Evolutionary conservation across 2,797 vertebrate species (phyloP).

Genomic region (Intellagama lesueurii): DNA sequence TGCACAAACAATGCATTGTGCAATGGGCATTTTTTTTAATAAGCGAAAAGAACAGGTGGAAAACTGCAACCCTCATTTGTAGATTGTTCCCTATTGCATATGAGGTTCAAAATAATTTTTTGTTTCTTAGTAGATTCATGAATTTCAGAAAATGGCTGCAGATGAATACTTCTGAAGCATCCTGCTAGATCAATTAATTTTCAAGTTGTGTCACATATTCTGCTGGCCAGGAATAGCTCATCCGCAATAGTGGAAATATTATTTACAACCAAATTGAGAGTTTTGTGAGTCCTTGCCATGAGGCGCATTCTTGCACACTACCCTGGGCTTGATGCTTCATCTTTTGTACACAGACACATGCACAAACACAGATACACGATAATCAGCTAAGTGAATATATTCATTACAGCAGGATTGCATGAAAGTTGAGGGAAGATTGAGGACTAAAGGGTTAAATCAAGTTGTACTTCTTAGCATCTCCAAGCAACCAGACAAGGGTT

Average conservation of each 20-base stretch:
- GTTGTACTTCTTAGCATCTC: not conserved
- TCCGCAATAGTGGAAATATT: too few relatives aligned
- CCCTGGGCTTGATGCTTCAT: too few relatives aligned
- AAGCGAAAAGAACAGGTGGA: not conserved
- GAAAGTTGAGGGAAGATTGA: too few relatives aligned
- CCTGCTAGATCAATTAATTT: not conserved
- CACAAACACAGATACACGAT: too few relatives aligned
- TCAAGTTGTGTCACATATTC: not conserved
- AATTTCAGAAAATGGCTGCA: not conserved
- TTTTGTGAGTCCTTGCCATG: too few relatives aligned
- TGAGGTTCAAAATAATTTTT: too few relatives aligned
- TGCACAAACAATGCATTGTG: not conserved
- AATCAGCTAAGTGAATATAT: too few relatives aligned
- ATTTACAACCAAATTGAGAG: too few relatives aligned
- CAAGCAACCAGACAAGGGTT: not conserved
- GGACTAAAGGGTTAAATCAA: not conserved
- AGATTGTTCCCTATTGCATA: not conserved
- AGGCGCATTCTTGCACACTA: too few relatives aligned
- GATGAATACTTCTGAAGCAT: not conserved
- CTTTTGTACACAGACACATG: too few relatives aligned
- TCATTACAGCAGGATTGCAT: too few relatives aligned
- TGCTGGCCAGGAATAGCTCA: not conserved
- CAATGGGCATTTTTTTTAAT: not conserved
- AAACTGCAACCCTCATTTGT: not conserved
- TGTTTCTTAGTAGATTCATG: too few relatives aligned